Conservation (phyloP, 2,113 vertebrate species). For the Heterochromis multidens region DNA sequence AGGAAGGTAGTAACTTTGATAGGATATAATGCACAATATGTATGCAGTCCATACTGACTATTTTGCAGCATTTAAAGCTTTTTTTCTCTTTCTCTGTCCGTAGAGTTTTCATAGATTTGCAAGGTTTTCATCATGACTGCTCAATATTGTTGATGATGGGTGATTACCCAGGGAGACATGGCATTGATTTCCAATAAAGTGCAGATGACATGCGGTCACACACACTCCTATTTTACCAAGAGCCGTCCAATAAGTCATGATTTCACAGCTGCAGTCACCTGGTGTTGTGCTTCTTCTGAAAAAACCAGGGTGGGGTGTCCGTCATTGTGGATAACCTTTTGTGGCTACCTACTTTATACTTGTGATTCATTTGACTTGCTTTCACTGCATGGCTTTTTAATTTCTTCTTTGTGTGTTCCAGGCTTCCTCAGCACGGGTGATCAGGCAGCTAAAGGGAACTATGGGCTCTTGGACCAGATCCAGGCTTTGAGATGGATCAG, state of each 20-base stretch:
- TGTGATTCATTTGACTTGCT: not conserved
- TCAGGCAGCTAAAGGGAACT: conserved; percentile 98
- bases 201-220: conserved; percentile 62
- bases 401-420: conserved; percentile 53
- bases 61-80: not conserved
- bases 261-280: conserved; percentile 38
- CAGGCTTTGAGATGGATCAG: conserved; percentile 98
- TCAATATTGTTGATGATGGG: conserved; percentile 64
- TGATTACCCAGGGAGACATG: conserved; percentile 52
- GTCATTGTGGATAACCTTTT: not conserved
- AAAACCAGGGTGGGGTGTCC: not conserved
- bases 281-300: not conserved
- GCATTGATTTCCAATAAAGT: conserved; percentile 71
- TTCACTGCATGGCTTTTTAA: not conserved
- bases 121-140: conserved; percentile 41
- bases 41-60: not conserved
- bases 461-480: conserved; percentile 97
- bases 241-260: conserved; percentile 53
- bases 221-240: conserved; percentile 59
- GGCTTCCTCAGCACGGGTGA: conserved; percentile 98
- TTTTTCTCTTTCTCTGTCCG: not conserved
- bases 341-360: not conserved
- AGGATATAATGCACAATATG: not conserved
- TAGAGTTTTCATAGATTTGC: conserved; percentile 24
- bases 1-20: not conserved